These are phyloP conservation scores for Muscina levida DNA, from an alignment of 2,888 invertebrate genomes.

Conservation along the genomic window DNA sequence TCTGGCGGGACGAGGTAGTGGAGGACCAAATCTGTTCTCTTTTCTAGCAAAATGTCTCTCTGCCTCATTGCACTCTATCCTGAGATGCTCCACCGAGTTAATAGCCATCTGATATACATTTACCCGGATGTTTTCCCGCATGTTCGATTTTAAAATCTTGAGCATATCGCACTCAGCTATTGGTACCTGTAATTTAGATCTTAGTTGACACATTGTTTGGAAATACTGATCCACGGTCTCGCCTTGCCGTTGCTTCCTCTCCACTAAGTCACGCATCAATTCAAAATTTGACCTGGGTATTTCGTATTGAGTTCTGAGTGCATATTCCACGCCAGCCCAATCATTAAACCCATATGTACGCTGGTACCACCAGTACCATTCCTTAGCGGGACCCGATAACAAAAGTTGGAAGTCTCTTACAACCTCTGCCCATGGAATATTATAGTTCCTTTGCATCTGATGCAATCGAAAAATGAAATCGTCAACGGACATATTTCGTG, in stretches of 20 bases:
- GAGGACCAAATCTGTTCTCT: neutral
- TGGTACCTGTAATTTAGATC: neutral
- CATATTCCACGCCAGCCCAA: neutral
- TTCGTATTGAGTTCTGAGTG: neutral
- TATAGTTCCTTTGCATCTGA: too few relatives aligned
- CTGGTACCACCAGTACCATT: conserved; percentile 4
- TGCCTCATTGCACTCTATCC: conserved; percentile 25
- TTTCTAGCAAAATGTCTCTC: conserved; percentile 5
- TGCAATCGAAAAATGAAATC: too few relatives aligned
- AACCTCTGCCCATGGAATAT: conserved; percentile 10
- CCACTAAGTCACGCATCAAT: conserved; percentile 10
- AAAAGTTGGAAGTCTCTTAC: conserved; percentile 8
- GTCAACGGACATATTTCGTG: too few relatives aligned
- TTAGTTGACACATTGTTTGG: neutral
- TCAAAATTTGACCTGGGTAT: neutral
- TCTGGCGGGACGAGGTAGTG: too few relatives aligned
- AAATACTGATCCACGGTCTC: conserved; percentile 15
- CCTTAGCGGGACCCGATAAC: too few relatives aligned
- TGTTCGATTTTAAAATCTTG: neutral
- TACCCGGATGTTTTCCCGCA: neutral
- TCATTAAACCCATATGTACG: neutral
- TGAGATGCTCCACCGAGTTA: conserved; percentile 14
- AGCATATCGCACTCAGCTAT: neutral
- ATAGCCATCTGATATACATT: conserved; percentile 13
- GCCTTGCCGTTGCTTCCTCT: neutral